Percentiles rank a stretch among this genome's conserved stretches.
These are phyloP conservation scores for Esperia sulphurella DNA, from an alignment of 2,888 invertebrate species.

Conservation along the genomic window DNA sequence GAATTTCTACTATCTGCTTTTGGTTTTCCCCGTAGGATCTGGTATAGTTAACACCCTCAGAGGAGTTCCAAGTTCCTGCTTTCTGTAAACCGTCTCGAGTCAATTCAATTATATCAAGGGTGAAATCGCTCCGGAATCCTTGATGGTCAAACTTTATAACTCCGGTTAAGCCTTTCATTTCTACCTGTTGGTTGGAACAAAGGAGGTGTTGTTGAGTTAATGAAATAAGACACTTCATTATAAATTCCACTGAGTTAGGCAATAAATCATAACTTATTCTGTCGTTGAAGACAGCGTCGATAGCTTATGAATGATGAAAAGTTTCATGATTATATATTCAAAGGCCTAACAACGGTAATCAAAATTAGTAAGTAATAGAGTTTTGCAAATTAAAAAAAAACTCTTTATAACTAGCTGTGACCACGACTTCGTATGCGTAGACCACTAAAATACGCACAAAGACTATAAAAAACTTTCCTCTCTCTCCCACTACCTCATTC, in stretches of 20 bases:
- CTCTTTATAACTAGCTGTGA: too few species aligned
- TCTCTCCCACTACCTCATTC: too few species aligned
- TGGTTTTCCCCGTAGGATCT: constrained; percentile 91
- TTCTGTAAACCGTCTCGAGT: constrained; percentile 90
- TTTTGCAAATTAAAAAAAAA: too few species aligned
- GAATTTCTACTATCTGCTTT: constrained; percentile 91
- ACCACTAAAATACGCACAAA: too few species aligned
- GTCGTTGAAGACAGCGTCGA: too few species aligned
- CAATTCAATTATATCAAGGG: constrained; percentile 94
- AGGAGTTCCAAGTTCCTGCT: constrained; percentile 93
- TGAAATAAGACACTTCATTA: neutral
- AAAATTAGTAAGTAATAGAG: too few species aligned
- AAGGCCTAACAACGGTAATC: too few species aligned
- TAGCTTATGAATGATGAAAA: too few species aligned
- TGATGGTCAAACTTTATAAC: constrained; percentile 96
- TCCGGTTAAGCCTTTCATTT: constrained; percentile 95
- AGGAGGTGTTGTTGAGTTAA: neutral
- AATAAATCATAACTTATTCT: too few species aligned
- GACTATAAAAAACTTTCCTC: too few species aligned
- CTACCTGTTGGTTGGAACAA: constrained; percentile 79
- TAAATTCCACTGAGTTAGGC: neutral
- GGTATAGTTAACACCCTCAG: constrained; percentile 92
- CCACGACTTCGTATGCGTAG: too few species aligned
- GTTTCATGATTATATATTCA: too few species aligned
- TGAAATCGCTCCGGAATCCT: constrained; percentile 95